Evolutionary conservation across 2,113 vertebrate genomes (phyloP).

Genomic region (Irena cyanogastra): DNA sequence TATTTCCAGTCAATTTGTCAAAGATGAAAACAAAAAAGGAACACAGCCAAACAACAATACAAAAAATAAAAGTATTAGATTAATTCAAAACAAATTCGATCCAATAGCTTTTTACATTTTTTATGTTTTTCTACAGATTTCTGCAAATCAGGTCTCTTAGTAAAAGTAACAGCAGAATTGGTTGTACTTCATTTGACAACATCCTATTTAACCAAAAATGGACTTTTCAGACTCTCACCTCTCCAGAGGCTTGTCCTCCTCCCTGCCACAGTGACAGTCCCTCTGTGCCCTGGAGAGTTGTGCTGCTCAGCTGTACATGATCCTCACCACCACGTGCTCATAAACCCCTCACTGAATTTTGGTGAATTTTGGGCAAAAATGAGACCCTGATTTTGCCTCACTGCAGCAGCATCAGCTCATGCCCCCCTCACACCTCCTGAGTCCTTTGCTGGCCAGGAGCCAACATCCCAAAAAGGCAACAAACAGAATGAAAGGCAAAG

Average conservation of each 20-base stretch:
- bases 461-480: neutral
- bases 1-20: neutral
- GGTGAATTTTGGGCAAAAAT: neutral
- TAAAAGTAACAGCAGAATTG: neutral
- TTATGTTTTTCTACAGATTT: neutral
- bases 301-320: neutral
- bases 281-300: neutral
- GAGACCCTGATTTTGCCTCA: neutral
- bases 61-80: neutral
- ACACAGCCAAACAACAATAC: neutral
- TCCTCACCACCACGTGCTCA: neutral
- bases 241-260: neutral
- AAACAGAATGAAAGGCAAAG: neutral
- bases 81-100: neutral
- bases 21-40: neutral
- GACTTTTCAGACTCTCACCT: neutral
- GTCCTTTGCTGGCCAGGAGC: neutral
- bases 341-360: neutral
- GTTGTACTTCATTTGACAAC: neutral
- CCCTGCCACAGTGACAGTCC: neutral
- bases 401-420: neutral
- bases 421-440: fast-evolving
- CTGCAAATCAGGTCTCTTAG: neutral
- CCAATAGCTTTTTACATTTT: fast-evolving
- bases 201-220: neutral